phyloP scores from a whole-genome alignment of 2,888 invertebrate genomes.

The Sympetrum striolatum region DNA sequence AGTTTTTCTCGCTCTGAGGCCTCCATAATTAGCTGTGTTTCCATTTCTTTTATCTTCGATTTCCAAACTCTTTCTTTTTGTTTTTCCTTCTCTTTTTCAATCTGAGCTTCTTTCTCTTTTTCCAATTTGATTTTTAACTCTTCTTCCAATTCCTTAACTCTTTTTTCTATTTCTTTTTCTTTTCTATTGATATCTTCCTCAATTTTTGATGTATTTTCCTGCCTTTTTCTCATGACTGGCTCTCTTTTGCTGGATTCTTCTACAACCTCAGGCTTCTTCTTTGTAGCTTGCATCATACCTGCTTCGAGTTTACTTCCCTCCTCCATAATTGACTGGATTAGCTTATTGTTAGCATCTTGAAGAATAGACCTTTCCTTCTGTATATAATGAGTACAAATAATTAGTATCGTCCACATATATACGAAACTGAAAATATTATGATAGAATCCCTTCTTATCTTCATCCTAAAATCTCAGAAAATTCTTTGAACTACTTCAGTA shows the following conservation, averaged over 20 bases:
- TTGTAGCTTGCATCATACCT: background rate
- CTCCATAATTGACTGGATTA: constrained; percentile 13
- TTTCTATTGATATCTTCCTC: background rate
- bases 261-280: background rate
- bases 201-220: background rate
- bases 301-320: background rate
- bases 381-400: too few relatives aligned
- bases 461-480: too few relatives aligned
- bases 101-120: background rate
- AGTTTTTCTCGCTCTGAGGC: background rate
- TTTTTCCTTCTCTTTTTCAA: background rate
- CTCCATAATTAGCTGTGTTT: background rate
- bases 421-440: background rate
- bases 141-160: constrained; percentile 13
- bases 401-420: too few relatives aligned
- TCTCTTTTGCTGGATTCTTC: background rate
- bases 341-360: constrained; percentile 17
- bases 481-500: too few relatives aligned
- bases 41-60: background rate
- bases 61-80: background rate
- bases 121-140: background rate
- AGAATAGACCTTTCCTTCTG: background rate
- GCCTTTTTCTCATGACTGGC: background rate
- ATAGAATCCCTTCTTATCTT: too few relatives aligned
- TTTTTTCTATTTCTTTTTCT: constrained; percentile 10